These are phyloP conservation scores for Dasyornis broadbenti DNA, from an alignment of 2,113 vertebrate species.

Conservation along the genomic window DNA sequence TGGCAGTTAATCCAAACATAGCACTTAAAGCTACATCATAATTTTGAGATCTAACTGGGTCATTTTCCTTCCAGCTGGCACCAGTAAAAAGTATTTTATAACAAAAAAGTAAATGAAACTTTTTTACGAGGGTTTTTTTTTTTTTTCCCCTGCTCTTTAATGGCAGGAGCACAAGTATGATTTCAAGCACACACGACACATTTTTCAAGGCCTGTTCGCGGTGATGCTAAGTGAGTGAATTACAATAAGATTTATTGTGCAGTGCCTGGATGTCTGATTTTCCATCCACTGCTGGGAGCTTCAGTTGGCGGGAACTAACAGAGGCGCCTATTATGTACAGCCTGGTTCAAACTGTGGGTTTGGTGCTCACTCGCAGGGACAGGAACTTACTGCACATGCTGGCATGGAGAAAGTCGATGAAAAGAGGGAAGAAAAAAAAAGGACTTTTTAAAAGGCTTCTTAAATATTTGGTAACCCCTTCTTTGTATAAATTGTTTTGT, in stretches of 20 bases:
- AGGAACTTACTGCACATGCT: constrained; percentile 62
- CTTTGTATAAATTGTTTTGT: not conserved
- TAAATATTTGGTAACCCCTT: constrained; percentile 23
- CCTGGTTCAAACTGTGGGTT: constrained; percentile 69
- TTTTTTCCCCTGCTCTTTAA: constrained; percentile 47
- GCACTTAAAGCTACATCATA: constrained; percentile 88
- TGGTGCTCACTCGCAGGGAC: constrained; percentile 62
- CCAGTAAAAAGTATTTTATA: constrained; percentile 68
- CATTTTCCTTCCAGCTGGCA: constrained; percentile 75
- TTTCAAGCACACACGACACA: constrained; percentile 67
- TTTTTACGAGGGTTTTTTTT: constrained; percentile 9
- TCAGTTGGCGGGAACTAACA: constrained; percentile 69
- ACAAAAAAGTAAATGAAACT: constrained; percentile 77
- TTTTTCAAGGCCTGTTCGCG: constrained; percentile 63
- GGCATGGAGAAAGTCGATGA: constrained; percentile 64
- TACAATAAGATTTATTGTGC: constrained; percentile 80
- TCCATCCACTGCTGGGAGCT: constrained; percentile 76
- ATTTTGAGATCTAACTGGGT: constrained; percentile 77
- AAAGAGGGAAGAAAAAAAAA: constrained; percentile 56
- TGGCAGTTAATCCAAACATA: constrained; percentile 92
- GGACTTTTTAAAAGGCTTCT: constrained; percentile 41
- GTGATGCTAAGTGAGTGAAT: constrained; percentile 75
- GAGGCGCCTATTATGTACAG: constrained; percentile 71
- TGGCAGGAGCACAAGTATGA: constrained; percentile 70
- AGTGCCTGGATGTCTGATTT: constrained; percentile 77